Conservation (phyloP, 2,888 invertebrate genomes). For the Carterocephalus palaemon region DNA sequence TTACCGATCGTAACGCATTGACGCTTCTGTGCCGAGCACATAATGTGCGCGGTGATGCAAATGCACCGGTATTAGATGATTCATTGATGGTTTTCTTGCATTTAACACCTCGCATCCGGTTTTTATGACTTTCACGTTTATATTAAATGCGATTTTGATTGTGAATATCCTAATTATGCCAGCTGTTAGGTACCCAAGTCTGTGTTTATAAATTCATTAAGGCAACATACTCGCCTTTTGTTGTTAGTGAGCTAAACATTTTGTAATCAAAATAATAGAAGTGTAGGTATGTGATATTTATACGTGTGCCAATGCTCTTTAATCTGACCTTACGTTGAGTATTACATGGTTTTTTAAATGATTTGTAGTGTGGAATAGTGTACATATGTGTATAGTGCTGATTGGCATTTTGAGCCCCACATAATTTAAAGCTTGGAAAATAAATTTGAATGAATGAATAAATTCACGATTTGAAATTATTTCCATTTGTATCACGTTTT, state of each 20-base stretch:
- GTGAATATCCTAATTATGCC: conserved; percentile 24
- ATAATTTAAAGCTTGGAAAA: too few relatives aligned
- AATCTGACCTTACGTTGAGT: too few relatives aligned
- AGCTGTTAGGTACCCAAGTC: conserved; percentile 20
- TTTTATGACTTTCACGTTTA: conserved; percentile 32
- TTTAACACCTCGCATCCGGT: conserved; percentile 38
- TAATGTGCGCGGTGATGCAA: conserved; percentile 65
- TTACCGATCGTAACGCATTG: conserved; percentile 55
- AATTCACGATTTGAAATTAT: too few relatives aligned
- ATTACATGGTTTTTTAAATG: too few relatives aligned
- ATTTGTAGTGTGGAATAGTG: too few relatives aligned
- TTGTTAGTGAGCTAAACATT: background rate
- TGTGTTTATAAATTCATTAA: conserved; percentile 25
- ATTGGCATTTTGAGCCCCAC: too few relatives aligned
- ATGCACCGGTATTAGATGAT: conserved; percentile 45
- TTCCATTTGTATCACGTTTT: too few relatives aligned
- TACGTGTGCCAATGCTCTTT: too few relatives aligned
- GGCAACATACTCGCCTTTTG: conserved; percentile 10
- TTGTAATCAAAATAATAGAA: too few relatives aligned
- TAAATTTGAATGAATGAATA: too few relatives aligned
- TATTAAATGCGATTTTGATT: conserved; percentile 33
- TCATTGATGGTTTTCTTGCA: conserved; percentile 40
- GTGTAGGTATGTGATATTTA: too few relatives aligned
- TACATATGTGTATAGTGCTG: too few relatives aligned
- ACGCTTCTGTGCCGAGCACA: conserved; percentile 53